A percentile compares a stretch with the other conserved stretches of the same genome.
Evolutionary conservation across 2,797 vertebrate species (phyloP).

Genomic region (Rhinophrynus dorsalis): DNA sequence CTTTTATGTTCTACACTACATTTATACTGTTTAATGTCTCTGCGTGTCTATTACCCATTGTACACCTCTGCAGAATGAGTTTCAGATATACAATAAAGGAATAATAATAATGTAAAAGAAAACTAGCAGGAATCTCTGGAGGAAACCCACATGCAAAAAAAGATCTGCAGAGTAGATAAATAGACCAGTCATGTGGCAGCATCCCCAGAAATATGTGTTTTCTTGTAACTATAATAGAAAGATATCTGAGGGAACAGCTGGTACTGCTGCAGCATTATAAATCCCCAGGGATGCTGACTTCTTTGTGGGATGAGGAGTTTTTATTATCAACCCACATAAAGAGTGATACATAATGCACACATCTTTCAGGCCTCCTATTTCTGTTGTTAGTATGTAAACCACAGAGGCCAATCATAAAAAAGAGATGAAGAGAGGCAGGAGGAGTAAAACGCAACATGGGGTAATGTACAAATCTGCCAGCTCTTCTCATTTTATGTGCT

Average conservation of each 20-base stretch:
- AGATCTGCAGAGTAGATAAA: not conserved
- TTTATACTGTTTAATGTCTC: no score
- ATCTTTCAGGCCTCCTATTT: conserved; percentile 4
- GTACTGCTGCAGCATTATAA: conserved; percentile 14
- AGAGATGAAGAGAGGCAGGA: not conserved
- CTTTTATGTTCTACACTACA: no score
- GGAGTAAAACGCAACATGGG: not conserved
- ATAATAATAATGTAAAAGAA: no score
- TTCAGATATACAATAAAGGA: no score
- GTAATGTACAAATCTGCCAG: no score
- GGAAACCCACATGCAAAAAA: not conserved
- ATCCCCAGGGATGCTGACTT: conserved; percentile 19
- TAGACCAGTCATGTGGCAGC: not conserved
- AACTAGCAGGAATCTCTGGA: not conserved
- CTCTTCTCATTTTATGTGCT: no score
- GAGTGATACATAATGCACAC: conserved; percentile 24
- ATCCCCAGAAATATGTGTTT: not conserved
- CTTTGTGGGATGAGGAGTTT: conserved; percentile 29
- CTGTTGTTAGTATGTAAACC: not conserved
- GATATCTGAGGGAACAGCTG: conserved; percentile 29
- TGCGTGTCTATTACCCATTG: no score
- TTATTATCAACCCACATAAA: conserved; percentile 38
- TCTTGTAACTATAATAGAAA: not conserved
- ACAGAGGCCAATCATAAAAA: conserved; percentile 4
- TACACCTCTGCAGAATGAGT: no score